phyloP scores from a whole-genome alignment of 2,888 invertebrate genomes.

The Neoitamus cyanurus region DNA sequence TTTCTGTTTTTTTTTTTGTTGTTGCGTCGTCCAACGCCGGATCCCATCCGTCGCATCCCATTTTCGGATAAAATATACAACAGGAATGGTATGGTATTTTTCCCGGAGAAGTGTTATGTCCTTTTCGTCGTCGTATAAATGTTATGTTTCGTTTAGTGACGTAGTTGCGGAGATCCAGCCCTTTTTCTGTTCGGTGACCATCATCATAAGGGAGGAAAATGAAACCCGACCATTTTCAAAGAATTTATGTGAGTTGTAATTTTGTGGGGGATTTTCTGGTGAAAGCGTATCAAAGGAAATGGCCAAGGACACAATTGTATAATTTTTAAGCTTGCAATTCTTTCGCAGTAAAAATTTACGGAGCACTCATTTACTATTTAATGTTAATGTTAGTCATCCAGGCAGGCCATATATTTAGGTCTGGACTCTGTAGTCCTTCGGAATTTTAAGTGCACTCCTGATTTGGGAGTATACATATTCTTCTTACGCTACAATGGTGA shows the following conservation, averaged over 20 bases:
- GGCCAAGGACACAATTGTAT: slow-evolving; percentile 26
- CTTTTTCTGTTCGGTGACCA: slow-evolving; percentile 45
- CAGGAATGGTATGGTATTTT: slow-evolving; percentile 23
- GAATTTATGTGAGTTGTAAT: slow-evolving; percentile 43
- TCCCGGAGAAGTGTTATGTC: slow-evolving; percentile 39
- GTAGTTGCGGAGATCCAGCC: slow-evolving; percentile 43
- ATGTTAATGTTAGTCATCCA: background rate
- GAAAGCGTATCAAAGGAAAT: slow-evolving; percentile 5
- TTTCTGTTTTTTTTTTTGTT: background rate
- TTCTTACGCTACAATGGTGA: background rate
- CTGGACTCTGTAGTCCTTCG: background rate
- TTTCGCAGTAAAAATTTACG: background rate
- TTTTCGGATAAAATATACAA: slow-evolving; percentile 46
- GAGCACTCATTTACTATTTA: background rate
- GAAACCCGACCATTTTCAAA: slow-evolving; percentile 36
- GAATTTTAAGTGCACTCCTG: background rate
- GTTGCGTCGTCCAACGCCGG: background rate
- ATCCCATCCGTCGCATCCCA: slow-evolving; percentile 31
- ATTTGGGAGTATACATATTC: background rate
- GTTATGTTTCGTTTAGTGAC: slow-evolving; percentile 45
- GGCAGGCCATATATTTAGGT: background rate
- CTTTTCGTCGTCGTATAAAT: slow-evolving; percentile 36
- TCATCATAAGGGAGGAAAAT: slow-evolving; percentile 41
- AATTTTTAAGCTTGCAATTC: slow-evolving; percentile 23
- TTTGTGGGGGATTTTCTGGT: slow-evolving; percentile 39